A percentile compares a stretch with the other conserved stretches of the same genome.
Evolutionary conservation across 2,113 vertebrate species (phyloP).

Genomic region (Vulpes vulpes): DNA sequence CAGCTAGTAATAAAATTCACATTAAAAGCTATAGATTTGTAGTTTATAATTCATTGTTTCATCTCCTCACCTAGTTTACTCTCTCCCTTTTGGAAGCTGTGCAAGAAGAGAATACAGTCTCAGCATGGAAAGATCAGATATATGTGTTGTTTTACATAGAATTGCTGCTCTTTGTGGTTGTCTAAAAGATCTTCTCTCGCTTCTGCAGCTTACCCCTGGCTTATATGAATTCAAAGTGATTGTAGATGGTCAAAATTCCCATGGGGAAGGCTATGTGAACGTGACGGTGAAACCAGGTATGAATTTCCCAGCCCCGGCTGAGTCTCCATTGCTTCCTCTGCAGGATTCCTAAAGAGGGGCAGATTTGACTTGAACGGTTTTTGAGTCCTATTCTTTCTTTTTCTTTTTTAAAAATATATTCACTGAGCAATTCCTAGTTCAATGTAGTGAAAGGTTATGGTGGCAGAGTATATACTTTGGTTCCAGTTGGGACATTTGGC

Average conservation of each 20-base stretch:
- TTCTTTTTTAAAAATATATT: not conserved
- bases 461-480: not conserved
- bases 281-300: conserved; percentile 98
- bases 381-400: not conserved
- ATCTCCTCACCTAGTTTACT: conserved; percentile 61
- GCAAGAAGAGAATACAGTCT: conserved; percentile 18
- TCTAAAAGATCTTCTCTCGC: conserved; percentile 63
- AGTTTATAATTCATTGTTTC: conserved; percentile 58
- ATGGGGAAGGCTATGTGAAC: conserved; percentile 96
- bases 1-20: conserved; percentile 68
- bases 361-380: conserved; percentile 39
- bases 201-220: conserved; percentile 94
- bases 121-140: not conserved
- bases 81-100: conserved; percentile 62
- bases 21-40: conserved; percentile 53
- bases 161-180: conserved; percentile 2
- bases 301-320: conserved; percentile 23
- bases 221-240: conserved; percentile 96
- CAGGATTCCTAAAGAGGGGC: not conserved
- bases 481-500: not conserved
- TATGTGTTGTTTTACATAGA: not conserved
- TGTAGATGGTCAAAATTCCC: conserved; percentile 91
- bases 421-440: conserved; percentile 48
- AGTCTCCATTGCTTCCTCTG: not conserved
- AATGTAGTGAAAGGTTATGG: not conserved